A percentile compares a stretch with the other conserved stretches of the same genome.
phyloP scores from a whole-genome alignment of 2,797 vertebrate genomes.

The Anolis apletophallus region DNA sequence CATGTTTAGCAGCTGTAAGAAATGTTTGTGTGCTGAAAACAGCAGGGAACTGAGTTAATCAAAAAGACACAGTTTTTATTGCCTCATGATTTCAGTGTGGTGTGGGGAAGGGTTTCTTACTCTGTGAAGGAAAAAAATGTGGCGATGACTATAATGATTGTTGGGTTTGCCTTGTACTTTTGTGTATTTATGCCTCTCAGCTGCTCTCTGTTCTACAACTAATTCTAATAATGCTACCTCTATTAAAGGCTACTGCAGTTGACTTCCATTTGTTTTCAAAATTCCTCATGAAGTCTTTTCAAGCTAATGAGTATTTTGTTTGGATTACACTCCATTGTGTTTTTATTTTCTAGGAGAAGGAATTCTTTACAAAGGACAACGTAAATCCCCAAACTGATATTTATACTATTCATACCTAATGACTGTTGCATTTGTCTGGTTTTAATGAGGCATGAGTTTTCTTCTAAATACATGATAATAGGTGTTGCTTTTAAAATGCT shows the following conservation, averaged over 20 bases:
- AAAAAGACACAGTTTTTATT: constrained; percentile 46
- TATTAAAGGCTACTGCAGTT: constrained; percentile 76
- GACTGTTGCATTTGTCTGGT: constrained; percentile 56
- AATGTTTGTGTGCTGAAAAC: constrained; percentile 57
- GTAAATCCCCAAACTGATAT: constrained; percentile 61
- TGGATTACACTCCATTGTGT: constrained; percentile 48
- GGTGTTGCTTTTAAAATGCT: neutral
- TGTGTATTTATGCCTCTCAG: constrained; percentile 60
- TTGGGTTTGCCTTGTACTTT: constrained; percentile 56
- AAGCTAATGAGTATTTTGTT: constrained; percentile 64
- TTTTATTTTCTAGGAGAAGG: constrained; percentile 63
- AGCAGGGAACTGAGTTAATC: constrained; percentile 22
- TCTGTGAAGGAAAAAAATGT: constrained; percentile 42
- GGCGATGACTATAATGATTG: constrained; percentile 48
- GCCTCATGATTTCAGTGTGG: constrained; percentile 34
- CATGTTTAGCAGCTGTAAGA: constrained; percentile 69
- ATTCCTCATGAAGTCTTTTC: constrained; percentile 58
- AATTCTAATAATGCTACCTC: constrained; percentile 80
- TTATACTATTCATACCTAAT: constrained; percentile 27
- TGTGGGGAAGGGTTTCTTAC: neutral
- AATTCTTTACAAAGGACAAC: constrained; percentile 48
- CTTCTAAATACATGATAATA: constrained; percentile 33
- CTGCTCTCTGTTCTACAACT: constrained; percentile 73
- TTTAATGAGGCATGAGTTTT: constrained; percentile 48
- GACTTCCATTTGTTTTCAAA: constrained; percentile 70